Evolutionary conservation across 1,140 invertebrate species (phyloP), one percentile per base, ranked within the genome.

Genomic region (Ericerus pela): DNA sequence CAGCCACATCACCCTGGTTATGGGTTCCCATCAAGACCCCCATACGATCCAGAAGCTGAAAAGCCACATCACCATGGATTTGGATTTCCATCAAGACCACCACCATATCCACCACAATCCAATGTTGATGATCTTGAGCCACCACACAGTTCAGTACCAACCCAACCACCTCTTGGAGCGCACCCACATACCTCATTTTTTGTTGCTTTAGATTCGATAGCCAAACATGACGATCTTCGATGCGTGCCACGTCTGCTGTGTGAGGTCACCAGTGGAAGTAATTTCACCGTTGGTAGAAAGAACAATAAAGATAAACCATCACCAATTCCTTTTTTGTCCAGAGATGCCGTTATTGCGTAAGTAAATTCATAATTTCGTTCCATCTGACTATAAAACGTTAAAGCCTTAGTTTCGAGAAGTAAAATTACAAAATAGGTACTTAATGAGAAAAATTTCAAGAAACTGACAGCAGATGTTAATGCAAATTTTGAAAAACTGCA

Each of bases 161-260:
- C 56, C 14, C 51, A 55, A 0, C 30, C 54, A n/a, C 58, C 53
- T 4, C n/a, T n/a, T n/a, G n/a, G n/a, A n/a, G n/a, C n/a, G n/a
- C n/a, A n/a, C n/a, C n/a, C n/a, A n/a, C n/a, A n/a, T n/a, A 60
- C 41, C 26, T 69, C 67, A 56, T 59, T 77, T 8, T 68, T 74
- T 58, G 68, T 75, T 57, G 81, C 80, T 27, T 66, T 88, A 56
- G 75, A 75, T 54, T 82, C 84, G 37, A 82, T 87, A 59, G 78
- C 81, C 53, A 70, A 73, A 61, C 78, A 85, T 67, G 85, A 87
- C 65, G 82, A 85, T 66, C 72, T 79, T 52, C 76, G 82, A 62
- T 88, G 85, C 65, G 80, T 87, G 43, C 79, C 83, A 2, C 75
- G 82, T 66, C 72, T 88, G 58, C 71, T 88, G 38, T 87, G 85